Conservation (phyloP, 2,888 invertebrate species). For the Conus canariensis region DNA sequence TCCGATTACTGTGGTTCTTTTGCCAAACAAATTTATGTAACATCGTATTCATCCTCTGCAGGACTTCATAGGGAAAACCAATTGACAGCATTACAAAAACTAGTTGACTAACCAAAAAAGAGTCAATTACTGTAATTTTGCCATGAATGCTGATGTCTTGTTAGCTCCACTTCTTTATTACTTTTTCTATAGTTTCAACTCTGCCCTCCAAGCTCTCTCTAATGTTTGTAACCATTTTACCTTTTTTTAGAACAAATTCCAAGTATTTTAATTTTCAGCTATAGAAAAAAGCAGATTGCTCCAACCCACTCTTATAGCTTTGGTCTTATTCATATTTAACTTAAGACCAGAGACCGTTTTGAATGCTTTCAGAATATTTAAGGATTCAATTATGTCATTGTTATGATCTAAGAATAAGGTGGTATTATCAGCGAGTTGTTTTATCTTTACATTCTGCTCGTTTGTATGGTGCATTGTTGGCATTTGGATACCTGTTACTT, state of each 20-base stretch:
- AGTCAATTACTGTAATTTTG: neutral
- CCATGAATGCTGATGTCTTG: neutral
- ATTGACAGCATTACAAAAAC: neutral
- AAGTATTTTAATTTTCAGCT: neutral
- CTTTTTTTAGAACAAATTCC: neutral
- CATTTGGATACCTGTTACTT: neutral
- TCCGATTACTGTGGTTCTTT: neutral
- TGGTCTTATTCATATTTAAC: neutral
- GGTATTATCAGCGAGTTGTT: neutral
- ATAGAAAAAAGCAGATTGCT: neutral
- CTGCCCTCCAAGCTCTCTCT: neutral
- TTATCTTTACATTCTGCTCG: neutral
- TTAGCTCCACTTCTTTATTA: neutral
- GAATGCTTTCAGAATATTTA: neutral
- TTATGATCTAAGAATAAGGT: neutral
- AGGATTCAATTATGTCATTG: neutral
- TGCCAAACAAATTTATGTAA: neutral
- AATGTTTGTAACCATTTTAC: neutral
- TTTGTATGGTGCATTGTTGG: neutral
- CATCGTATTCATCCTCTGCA: neutral
- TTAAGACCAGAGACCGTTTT: neutral
- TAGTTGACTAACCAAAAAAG: neutral
- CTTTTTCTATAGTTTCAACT: neutral
- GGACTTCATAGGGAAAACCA: neutral
- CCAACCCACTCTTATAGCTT: neutral